Base-by-base conservation (phyloP, 2,888 invertebrate species). In the Melanostoma scalare region DNA sequence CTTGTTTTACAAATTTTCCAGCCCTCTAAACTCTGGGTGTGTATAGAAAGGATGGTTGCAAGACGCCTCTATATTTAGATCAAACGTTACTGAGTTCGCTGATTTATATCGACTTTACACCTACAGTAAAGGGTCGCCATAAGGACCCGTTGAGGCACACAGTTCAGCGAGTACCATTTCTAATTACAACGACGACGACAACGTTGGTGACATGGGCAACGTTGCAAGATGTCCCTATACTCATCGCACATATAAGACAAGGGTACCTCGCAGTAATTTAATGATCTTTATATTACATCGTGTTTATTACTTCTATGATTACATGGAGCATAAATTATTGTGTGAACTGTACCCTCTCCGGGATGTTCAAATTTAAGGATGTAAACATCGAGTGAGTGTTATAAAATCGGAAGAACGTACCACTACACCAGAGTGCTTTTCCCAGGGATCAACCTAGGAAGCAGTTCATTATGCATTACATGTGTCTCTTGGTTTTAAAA, bases 271-370 rank as follows among this genome's bases (percentile, higher is more conserved):
- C n/a, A 63, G 63, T 38, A 38, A 50, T 63, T 63, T 63, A 50
- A 63, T 50, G 63, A 20, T 50, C n/a, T 48, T 31, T 50, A 63
- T 63, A 50, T 63, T 63, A 63, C 63, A 63, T 63, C 63, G 63
- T 63, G 50, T 63, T 63, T 63, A 63, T 63, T 63, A 63, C 63
- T 50, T 63, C 63, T 63, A 48, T 50, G 63, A 63, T 63, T 63
- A 63, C 63, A 63, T 31, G 50, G 35, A 63, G 31, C 48, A 63
- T 63, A 63, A 63, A 63, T 50, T 50, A 63, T 63, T 63, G 50
- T 63, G 63, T 38, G 63, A 63, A 9, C 50, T 20, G 20, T 20
- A 20, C 20, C 20, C 36, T 50, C 50, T 50, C 63, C 30, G 48
- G 36, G 63, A 36, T 20, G 63, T 63, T 63, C 30, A 63, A 31